phyloP scores from a whole-genome alignment of 2,888 invertebrate genomes.

The Rapana venosa region DNA sequence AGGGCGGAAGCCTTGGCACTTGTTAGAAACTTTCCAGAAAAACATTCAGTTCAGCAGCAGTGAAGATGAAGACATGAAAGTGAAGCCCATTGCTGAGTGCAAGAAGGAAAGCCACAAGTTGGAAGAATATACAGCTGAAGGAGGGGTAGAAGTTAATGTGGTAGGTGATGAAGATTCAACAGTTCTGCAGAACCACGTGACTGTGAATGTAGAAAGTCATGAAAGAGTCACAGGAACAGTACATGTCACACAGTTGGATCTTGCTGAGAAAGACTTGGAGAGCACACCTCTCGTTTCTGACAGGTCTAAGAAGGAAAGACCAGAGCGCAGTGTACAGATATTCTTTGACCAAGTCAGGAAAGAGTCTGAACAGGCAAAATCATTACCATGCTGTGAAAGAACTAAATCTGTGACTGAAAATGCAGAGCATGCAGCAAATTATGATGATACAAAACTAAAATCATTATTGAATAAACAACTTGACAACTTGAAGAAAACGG shows the following conservation, averaged over 20 bases:
- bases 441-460: constrained; percentile 33
- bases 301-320: not conserved
- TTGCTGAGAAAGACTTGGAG: not conserved
- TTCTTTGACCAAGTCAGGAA: constrained; percentile 5
- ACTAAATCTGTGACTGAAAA: constrained; percentile 10
- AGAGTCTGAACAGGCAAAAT: not conserved
- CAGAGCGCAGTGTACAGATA: constrained; percentile 17
- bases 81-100: not conserved
- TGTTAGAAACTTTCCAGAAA: not conserved
- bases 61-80: constrained; percentile 33
- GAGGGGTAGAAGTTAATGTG: not conserved
- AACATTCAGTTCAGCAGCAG: constrained; percentile 12
- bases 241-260: not conserved
- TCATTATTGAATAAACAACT: not conserved
- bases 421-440: not conserved
- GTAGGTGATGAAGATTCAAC: not conserved
- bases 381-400: not conserved
- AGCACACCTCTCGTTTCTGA: not conserved
- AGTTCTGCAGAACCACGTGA: not conserved
- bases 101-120: not conserved
- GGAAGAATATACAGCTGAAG: not conserved
- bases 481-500: not conserved
- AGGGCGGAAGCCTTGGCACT: constrained; percentile 38
- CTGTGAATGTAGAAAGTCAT: constrained; percentile 44
- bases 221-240: not conserved